Base-by-base conservation (phyloP, 2,888 invertebrate species). In the Allolobophora icterica region DNA sequence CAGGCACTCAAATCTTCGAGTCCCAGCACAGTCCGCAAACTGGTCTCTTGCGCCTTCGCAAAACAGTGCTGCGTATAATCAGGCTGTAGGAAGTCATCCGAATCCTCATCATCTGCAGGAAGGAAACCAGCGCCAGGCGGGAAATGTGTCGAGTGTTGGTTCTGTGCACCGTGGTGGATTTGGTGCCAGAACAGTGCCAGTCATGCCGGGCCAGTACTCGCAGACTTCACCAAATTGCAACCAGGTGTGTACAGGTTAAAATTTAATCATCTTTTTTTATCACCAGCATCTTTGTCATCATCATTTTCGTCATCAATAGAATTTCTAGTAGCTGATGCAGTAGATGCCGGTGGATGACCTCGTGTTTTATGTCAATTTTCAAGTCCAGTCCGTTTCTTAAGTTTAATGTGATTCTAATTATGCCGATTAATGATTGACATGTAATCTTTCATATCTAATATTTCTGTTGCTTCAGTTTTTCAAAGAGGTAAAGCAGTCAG, bases 221-320 rank as follows among this genome's bases (percentile, higher is more conserved):
- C 87, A 87, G 34, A 19, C 38, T 4, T 87, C 87, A 15, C 87
- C 87, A 38, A 87, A 87, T 87, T 87, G 87, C 87, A 87, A 87
- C 87, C 87, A 87, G 87, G 87, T 87, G 15, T 87, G 87, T 35
- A 34, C 8, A 87, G 15, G 19, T 87, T 71, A 71, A n/a, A 11
- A 71, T 11, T n/a, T 58, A 19, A 35, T 84, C 34, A 84, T 84
- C 13, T 84, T 84, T 84, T 84, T 33, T 84, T n/a, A 30, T 84
- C 21, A 45, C 15, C 45, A 45, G 40, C 45, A 45, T 45, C 24
- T 71, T 71, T n/a, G n/a, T 71, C 4, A 17, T 17, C 21, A 5
- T 52, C 24, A 8, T 71, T 71, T 71, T n/a, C 30, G 8, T 71
- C 30, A n/a, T 71, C 52, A 71, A n/a, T 71, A 71, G n/a, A n/a